Conservation (phyloP, 2,797 vertebrate species). For the Pristis pectinata region DNA sequence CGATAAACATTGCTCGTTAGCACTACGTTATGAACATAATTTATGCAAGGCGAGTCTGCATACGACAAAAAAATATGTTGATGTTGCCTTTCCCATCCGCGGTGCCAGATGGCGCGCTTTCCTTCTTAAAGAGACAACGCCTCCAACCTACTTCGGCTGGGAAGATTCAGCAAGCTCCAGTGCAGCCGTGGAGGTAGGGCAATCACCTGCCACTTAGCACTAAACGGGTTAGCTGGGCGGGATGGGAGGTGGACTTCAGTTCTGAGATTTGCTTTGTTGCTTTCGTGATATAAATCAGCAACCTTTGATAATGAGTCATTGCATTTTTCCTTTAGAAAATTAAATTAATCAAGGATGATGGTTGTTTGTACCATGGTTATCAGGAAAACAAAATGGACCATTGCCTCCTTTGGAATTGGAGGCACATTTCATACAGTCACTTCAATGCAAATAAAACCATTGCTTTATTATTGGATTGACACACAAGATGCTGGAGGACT, state of each 20-base stretch:
- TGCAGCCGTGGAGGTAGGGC: no score
- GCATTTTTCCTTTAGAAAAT: no score
- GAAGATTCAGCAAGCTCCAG: not conserved
- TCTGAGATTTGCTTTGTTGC: not conserved
- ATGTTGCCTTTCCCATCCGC: constrained; percentile 48
- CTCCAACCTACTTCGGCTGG: not conserved
- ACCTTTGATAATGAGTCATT: no score
- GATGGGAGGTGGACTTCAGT: not conserved
- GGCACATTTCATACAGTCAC: not conserved
- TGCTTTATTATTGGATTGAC: no score
- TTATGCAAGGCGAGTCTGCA: constrained; percentile 92
- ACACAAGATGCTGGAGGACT: no score
- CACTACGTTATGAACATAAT: constrained; percentile 99
- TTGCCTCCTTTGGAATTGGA: not conserved
- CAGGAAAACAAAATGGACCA: not conserved
- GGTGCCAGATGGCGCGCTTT: constrained; percentile 66
- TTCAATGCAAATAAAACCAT: not conserved
- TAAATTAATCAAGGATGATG: no score
- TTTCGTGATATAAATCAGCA: no score
- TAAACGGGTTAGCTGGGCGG: not conserved
- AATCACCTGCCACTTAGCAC: not conserved
- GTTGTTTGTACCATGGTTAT: not conserved
- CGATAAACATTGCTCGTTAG: constrained; percentile 67
- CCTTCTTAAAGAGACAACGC: constrained; percentile 61
- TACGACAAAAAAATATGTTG: constrained; percentile 66